Evolutionary conservation across 2,113 vertebrate species (phyloP), one percentile per base, ranked within the genome.

Genomic region (Urocitellus parryii): DNA sequence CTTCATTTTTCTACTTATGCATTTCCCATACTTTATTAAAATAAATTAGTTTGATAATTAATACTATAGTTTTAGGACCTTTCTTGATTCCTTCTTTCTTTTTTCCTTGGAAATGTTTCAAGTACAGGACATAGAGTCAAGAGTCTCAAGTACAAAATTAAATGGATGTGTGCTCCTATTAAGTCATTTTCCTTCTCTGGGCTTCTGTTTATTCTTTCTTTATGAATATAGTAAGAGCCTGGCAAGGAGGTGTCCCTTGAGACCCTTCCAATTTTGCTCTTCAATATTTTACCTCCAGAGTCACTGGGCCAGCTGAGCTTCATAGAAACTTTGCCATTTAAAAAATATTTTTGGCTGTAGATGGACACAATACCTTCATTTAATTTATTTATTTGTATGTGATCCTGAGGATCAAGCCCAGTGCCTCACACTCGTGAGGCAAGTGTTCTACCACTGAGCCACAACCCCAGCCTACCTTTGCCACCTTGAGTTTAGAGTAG

Each of bases 221-320:
- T 53, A 88, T 39, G 73, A 90, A 88, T 67, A 11, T 34, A 20
- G 34, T 91, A 61, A 37, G 70, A 74, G 25, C 58, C 68, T 78
- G 45, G 24, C 51, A 70, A 74, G 16, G 22, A 82, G 11, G n/a
- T 78, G n/a, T 91, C n/a, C 61, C 29, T 78, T 72, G 18, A 90
- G 37, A 88, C 2, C 8, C 18, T 84, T 88, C 70, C 32, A 70
- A 81, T 94, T 94, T 77, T 91, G 45, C 6, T 88, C 56, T 81
- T 95, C 39, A 88, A 0, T 81, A 63, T 90, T 95, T 97, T 84
- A 91, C 27, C 84, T 27, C 58, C 82, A 90, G 73, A 95, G 90
- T 74, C 65, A 76, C 68, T 94, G 81, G 34, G 32, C 18, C 89
- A 58, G 24, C 32, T 87, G 51, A 95, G n/a, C n/a, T 92, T 32